Conservation (phyloP, 2,797 vertebrate species). For the Poeciliopsis gracilis region DNA sequence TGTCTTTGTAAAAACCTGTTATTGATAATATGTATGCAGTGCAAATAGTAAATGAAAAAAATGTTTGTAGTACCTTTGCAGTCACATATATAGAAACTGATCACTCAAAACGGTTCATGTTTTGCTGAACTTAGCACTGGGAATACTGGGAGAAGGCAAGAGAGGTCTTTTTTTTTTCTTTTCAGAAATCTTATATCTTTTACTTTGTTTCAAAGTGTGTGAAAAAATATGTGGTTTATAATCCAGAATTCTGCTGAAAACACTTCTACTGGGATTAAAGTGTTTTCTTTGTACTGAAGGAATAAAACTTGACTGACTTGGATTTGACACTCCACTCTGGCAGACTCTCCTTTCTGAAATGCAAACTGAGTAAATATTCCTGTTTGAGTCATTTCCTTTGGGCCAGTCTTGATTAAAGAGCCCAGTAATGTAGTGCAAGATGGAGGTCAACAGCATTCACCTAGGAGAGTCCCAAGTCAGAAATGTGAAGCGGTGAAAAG, state of each 20-base stretch:
- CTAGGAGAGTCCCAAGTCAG: slow-evolving; percentile 28
- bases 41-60: background rate
- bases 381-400: slow-evolving; percentile 22
- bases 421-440: slow-evolving; percentile 31
- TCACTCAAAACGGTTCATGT: background rate
- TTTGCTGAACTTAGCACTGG: too few relatives aligned
- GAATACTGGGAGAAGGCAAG: too few relatives aligned
- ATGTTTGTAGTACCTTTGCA: background rate
- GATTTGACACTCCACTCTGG: background rate
- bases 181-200: too few relatives aligned
- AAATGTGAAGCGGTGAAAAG: slow-evolving; percentile 24
- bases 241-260: background rate
- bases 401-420: slow-evolving; percentile 36
- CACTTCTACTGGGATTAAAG: background rate
- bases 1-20: background rate
- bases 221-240: background rate
- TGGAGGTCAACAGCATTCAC: slow-evolving; percentile 46
- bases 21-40: background rate
- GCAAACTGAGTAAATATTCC: slow-evolving; percentile 4
- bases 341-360: background rate
- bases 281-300: background rate
- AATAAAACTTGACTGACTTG: background rate
- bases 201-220: background rate
- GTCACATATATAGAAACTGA: background rate
- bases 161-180: too few relatives aligned